Conservation (phyloP, 1,140 invertebrate genomes). For the Ips typographus region DNA sequence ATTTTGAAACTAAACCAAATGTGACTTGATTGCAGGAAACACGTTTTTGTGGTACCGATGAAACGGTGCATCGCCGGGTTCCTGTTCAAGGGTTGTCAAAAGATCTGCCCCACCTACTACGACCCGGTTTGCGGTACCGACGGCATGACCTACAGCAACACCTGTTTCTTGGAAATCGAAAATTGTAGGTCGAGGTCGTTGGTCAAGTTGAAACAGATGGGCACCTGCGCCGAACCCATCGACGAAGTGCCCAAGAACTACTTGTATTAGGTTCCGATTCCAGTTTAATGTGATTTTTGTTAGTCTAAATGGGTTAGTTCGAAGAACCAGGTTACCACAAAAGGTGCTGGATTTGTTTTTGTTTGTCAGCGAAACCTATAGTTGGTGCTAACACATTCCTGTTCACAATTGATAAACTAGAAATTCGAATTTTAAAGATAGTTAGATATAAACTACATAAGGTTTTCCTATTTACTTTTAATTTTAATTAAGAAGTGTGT, state of each 20-base stretch:
- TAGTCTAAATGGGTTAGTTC: too few relatives aligned
- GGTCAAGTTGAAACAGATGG: conserved; percentile 65
- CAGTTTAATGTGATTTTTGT: too few relatives aligned
- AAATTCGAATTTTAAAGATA: too few relatives aligned
- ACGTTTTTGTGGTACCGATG: conserved; percentile 84
- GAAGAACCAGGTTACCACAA: too few relatives aligned
- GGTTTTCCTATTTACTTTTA: too few relatives aligned
- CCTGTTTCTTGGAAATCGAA: conserved; percentile 88
- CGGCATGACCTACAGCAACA: conserved; percentile 86
- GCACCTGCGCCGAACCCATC: conserved; percentile 68
- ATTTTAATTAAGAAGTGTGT: too few relatives aligned
- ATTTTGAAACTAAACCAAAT: background rate
- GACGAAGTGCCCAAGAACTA: conserved; percentile 68
- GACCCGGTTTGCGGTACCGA: conserved; percentile 90
- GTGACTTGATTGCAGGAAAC: conserved; percentile 63
- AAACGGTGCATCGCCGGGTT: conserved; percentile 81
- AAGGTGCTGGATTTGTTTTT: too few relatives aligned
- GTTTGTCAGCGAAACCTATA: too few relatives aligned
- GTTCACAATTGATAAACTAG: too few relatives aligned
- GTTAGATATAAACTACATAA: too few relatives aligned
- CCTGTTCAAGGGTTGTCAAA: conserved; percentile 80
- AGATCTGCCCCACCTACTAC: conserved; percentile 80
- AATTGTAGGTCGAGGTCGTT: conserved; percentile 78
- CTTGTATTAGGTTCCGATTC: conserved; percentile 55
- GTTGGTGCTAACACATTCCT: too few relatives aligned